phyloP scores from a whole-genome alignment of 2,797 vertebrate species.

The Artibeus lituratus region DNA sequence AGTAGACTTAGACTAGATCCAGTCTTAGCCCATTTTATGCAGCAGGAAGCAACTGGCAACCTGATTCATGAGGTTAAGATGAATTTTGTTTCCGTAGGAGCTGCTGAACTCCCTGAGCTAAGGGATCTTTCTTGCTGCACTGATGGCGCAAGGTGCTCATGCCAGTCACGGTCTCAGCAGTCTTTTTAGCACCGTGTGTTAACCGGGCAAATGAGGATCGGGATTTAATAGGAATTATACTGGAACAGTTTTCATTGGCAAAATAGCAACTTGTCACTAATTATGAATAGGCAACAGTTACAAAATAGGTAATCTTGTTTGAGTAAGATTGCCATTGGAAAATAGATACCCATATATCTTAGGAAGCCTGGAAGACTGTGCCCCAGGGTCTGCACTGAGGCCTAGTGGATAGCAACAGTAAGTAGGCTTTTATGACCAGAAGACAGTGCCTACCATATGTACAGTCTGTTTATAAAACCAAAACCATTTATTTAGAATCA shows the following conservation, averaged over 20 bases:
- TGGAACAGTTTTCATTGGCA: not conserved
- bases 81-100: not conserved
- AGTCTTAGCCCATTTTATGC: not conserved
- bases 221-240: not conserved
- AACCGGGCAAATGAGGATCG: not conserved
- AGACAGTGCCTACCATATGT: not conserved
- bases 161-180: not conserved
- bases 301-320: not conserved
- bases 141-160: not conserved
- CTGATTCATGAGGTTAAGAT: not conserved
- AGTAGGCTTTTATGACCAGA: not conserved
- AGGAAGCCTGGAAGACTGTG: not conserved
- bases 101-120: not conserved
- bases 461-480: not conserved
- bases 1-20: not conserved
- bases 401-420: not conserved
- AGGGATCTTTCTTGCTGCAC: not conserved
- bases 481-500: not conserved
- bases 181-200: not conserved
- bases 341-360: not conserved
- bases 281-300: not conserved
- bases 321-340: not conserved
- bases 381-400: not conserved
- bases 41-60: not conserved
- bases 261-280: not conserved